phyloP scores from a whole-genome alignment of 2,888 invertebrate species.

The Diarsia dahlii region DNA sequence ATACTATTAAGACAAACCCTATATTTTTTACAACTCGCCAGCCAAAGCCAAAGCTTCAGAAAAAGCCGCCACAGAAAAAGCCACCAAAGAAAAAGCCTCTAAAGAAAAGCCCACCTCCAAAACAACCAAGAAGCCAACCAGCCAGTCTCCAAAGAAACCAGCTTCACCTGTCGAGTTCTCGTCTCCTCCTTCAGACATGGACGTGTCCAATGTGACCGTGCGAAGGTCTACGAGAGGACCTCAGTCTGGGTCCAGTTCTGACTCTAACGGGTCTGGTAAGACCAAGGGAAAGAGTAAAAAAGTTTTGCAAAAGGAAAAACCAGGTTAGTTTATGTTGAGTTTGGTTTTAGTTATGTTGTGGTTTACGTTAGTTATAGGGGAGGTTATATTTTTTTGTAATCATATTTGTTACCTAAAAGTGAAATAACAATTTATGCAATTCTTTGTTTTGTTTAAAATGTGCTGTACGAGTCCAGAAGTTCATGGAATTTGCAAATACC shows the following conservation, averaged over 20 bases:
- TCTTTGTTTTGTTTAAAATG: not conserved
- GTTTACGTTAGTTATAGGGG: not conserved
- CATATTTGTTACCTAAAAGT: not conserved
- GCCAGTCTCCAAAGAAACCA: constrained; percentile 52
- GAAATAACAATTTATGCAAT: not conserved
- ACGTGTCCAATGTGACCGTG: constrained; percentile 80
- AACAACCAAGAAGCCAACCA: constrained; percentile 66
- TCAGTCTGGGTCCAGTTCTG: constrained; percentile 76
- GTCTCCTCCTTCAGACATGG: constrained; percentile 74
- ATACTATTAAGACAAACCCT: constrained; percentile 22
- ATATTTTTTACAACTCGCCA: constrained; percentile 21
- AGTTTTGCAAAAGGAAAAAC: constrained; percentile 50
- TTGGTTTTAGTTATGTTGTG: not conserved
- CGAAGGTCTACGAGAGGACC: constrained; percentile 73
- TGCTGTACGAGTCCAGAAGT: not conserved
- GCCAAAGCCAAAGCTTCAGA: constrained; percentile 71
- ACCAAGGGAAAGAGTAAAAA: constrained; percentile 67
- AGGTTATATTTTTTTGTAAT: not conserved
- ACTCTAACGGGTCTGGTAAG: constrained; percentile 68
- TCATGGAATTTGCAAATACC: not conserved
- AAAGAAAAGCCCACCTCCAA: constrained; percentile 46
- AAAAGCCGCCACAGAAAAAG: constrained; percentile 56
- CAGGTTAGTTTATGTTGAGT: constrained; percentile 54
- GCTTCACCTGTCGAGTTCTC: constrained; percentile 30
- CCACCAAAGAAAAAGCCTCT: constrained; percentile 14